Evolutionary conservation across 2,797 vertebrate genomes (phyloP).

Genomic region (Muraenolepis orangiensis): DNA sequence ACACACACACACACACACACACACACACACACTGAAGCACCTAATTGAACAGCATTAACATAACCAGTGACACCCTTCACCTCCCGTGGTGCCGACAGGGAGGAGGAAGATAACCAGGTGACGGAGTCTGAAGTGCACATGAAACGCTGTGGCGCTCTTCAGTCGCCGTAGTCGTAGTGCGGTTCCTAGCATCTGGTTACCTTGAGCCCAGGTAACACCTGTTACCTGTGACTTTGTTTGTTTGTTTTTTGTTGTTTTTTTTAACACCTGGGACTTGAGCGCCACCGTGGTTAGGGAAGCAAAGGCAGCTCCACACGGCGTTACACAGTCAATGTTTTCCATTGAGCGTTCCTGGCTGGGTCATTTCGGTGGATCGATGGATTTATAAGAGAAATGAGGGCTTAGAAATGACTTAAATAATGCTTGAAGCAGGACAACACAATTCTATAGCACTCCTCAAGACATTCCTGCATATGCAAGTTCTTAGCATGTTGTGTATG

Average conservation of each 20-base stretch:
- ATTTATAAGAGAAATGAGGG: constrained; percentile 35
- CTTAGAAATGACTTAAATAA: constrained; percentile 19
- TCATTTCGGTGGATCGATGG: constrained; percentile 38
- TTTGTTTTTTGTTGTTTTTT: too few species aligned
- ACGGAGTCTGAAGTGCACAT: constrained; percentile 79
- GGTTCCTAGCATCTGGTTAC: constrained; percentile 75
- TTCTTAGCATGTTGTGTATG: not conserved
- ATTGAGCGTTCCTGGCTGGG: constrained; percentile 44
- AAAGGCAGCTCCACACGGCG: constrained; percentile 58
- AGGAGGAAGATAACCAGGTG: constrained; percentile 75
- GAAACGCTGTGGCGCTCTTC: constrained; percentile 59
- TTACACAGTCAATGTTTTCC: constrained; percentile 37
- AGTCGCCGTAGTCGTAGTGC: too few species aligned
- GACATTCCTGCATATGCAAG: too few species aligned
- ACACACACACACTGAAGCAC: constrained; percentile 47
- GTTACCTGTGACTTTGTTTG: too few species aligned
- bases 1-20: constrained; percentile 19
- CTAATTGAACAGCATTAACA: constrained; percentile 63
- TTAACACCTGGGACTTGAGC: constrained; percentile 58
- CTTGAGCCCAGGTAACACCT: constrained; percentile 60
- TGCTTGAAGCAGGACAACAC: not conserved
- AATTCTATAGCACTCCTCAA: too few species aligned
- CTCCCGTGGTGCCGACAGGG: constrained; percentile 36
- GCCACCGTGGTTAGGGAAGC: constrained; percentile 58
- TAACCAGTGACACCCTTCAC: constrained; percentile 58